Evolutionary conservation across 2,797 vertebrate genomes (phyloP), one percentile per base, ranked within the genome.

Genomic region (Microchirus variegatus): DNA sequence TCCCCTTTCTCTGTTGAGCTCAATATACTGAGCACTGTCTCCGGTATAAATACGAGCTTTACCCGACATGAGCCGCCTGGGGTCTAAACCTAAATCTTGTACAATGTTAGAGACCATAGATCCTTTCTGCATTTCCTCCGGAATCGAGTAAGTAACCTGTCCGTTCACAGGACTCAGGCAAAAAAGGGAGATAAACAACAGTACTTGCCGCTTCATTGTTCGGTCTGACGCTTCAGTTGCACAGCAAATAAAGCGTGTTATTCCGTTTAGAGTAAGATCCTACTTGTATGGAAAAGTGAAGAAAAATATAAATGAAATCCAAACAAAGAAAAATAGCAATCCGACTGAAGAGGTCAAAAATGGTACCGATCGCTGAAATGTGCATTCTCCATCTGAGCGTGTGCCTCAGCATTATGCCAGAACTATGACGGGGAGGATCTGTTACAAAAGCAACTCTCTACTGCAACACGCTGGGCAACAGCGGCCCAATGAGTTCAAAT

Each of bases 1-100:
- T 58, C 88, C 89, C 31, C 64, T 84, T n/a, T 89, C 87, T 61
- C 43, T 82, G 8, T 82, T 82, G 26, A 91, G 75, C 63, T 86
- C 78, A 9, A 88, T 65, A 16, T 81, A 86, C 48, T 82, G 47
- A 11, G 0, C 47, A 13, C 58, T 84, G 38, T 73, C 77, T 42
- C 80, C 70, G 0, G 78, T 82, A 50, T 77, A 75, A 44, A 90
- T 71, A 3, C 81, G 82, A 68, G 85, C 85, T 63, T 75, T 85
- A 0, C 87, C 82, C 0, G 84, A 55, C 7, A 37, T 54, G 0
- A 89, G 47, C 2, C 84, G 57, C 53, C 63, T 73, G 0, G 73
- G 4, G 47, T 90, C 80, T 41, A 89, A 70, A 14, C 81, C 88
- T 31, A 90, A 75, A 82, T 90, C 87, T 3, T 73, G 74, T 2